These are phyloP conservation scores for Gasterosteus aculeatus DNA, from an alignment of 2,113 vertebrate genomes.

Conservation along the genomic window DNA sequence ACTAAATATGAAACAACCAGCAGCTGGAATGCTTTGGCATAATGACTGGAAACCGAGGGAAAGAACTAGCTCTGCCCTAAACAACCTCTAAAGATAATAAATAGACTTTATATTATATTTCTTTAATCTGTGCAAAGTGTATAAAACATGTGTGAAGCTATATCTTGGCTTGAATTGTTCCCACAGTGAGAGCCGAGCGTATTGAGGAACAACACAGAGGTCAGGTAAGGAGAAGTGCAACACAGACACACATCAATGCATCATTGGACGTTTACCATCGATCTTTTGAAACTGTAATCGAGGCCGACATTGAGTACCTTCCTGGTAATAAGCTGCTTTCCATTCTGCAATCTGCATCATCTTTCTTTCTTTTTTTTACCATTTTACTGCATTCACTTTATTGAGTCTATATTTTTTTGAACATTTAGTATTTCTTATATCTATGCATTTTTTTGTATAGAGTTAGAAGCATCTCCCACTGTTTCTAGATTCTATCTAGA, in stretches of 20 bases:
- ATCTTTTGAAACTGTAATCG: background rate
- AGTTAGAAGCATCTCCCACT: background rate
- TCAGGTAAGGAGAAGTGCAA: background rate
- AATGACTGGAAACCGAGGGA: background rate
- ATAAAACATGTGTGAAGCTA: background rate
- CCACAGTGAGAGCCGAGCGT: background rate
- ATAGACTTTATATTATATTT: background rate
- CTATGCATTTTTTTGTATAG: background rate
- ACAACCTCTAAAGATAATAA: background rate
- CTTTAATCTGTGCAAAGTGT: background rate
- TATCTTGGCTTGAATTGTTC: background rate
- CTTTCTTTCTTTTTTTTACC: background rate
- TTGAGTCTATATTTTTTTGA: background rate
- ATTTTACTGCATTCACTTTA: background rate
- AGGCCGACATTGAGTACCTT: too few species aligned
- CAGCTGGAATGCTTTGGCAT: background rate
- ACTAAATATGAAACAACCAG: background rate
- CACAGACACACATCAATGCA: background rate
- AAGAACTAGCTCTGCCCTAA: background rate
- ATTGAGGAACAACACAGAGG: background rate
- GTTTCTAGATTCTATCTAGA: background rate
- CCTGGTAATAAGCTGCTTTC: too few species aligned
- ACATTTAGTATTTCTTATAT: background rate
- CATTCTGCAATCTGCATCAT: too few species aligned
- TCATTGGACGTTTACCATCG: background rate